Evolutionary conservation across 2,113 vertebrate species (phyloP).

Genomic region (Petromus typicus): DNA sequence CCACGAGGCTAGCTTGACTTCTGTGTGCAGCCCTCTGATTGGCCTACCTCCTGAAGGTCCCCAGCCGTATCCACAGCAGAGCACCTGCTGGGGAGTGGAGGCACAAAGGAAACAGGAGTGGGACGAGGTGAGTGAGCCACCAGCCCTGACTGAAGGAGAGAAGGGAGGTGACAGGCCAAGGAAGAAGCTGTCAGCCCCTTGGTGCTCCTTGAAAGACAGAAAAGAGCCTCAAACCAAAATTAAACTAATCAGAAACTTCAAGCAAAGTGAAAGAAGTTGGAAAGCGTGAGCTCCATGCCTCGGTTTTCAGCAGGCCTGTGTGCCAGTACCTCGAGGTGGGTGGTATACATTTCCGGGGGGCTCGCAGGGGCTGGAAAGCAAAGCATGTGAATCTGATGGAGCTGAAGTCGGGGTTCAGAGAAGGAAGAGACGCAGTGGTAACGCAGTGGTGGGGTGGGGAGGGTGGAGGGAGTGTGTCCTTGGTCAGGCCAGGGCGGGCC

Average conservation of each 20-base stretch:
- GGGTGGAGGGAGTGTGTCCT: background rate
- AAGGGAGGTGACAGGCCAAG: no score
- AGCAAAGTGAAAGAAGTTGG: background rate
- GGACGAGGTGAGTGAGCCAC: background rate
- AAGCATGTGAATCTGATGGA: background rate
- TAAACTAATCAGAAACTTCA: background rate
- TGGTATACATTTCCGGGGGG: background rate
- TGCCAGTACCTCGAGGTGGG: background rate
- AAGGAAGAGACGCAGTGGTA: background rate
- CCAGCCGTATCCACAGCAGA: background rate
- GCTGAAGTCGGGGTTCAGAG: background rate
- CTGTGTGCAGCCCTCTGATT: background rate
- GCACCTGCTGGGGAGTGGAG: background rate
- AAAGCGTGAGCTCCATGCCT: background rate
- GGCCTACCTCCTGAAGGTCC: background rate
- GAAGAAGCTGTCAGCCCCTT: background rate
- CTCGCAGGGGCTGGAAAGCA: background rate
- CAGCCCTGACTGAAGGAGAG: background rate
- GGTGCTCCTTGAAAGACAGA: background rate
- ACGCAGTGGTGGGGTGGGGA: background rate
- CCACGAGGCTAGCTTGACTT: background rate
- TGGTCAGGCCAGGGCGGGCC: background rate
- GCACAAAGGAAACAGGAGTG: background rate
- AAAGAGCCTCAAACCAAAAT: background rate
- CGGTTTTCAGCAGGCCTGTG: accelerated